Evolutionary conservation across 2,113 vertebrate genomes (phyloP), one percentile per base, ranked within the genome.

Genomic region (Phylloscopus trochilus): DNA sequence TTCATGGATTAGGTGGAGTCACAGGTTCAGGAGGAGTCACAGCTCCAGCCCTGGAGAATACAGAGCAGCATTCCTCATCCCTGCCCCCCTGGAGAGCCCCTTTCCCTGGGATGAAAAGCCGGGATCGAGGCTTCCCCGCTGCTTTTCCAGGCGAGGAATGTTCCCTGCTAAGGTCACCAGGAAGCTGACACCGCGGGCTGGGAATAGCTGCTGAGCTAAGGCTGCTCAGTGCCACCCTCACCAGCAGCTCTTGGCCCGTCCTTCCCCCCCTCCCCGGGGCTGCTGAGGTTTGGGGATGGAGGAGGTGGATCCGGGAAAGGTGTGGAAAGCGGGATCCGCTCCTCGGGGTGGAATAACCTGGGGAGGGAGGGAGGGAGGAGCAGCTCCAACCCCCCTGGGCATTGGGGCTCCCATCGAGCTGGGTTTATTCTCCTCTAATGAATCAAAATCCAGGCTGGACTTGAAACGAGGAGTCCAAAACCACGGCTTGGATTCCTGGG

Each of bases 161-260:
- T 96, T 84, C 94, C 83, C 44, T 26, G 3, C 91, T 75, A 92
- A 97, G 95, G 95, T 95, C 96, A 92, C 22, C 89, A 84, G 91
- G 94, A 90, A 95, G 95, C 68, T 33, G 95, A 97, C 94, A 90
- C 89, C 93, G 39, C 0, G 1, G 14, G 83, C 95, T 95, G 87
- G 85, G 95, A 97, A 97, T 97, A 95, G 94, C 91, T 78, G 31
- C 3, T 78, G 90, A 93, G 92, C 96, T 93, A 19, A 93, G 59
- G 68, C 72, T 56, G 89, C 80, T 75, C 68, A 0, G 27, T 7
- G 30, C 76, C 53, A 0, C 4, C 89, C 6, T 60, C 94, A 92
- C 89, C 60, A 64, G 96, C 83, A 79, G 87, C 73, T 87, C 82
- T 53, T 92, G 96, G 80, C 89, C 39, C 30, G 46, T 46, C 81